Base-by-base conservation (phyloP, 2,113 vertebrate genomes). In the Elephantulus edwardii region DNA sequence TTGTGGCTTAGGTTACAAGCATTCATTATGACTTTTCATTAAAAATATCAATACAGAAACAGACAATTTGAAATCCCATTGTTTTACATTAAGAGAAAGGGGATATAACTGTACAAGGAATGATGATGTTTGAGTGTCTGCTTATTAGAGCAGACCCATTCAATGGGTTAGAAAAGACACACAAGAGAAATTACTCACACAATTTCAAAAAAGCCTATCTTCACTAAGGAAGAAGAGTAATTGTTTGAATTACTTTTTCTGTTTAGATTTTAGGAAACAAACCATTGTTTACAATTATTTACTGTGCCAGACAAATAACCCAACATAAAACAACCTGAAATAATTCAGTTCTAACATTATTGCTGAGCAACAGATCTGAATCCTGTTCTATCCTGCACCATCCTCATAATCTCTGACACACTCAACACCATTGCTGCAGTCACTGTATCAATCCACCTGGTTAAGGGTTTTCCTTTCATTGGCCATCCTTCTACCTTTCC, bases 241-340 rank as follows among this genome's bases (percentile, higher is more conserved):
- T 9, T 83, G 24, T 13, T 75, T 62, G 74, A 83, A 50, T 78
- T 92, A 78, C 16, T 60, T 64, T 60, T 58, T 50, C 22, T 40
- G 71, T 0, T 72, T 2, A 8, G 62, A 80, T 92, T 90, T 78
- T 9, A 78, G 58, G 48, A 93, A 91, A 54, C 11, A 66, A 77
- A 79, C 9, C 72, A 7, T 78, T 91, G 40, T 89, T 86, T 71
- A 62, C 58, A 79, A 90, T 20, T 74, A 88, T 58, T 50, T 46
- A 28, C 46, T 12, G 62, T 82, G 1, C 2, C 86, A 78, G 40
- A 83, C 64, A 81, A 89, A 75, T 74, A 64, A 82, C 35, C 70
- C 48, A 46, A 2, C 81, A 24, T 62, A 85, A 76, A 81, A 77
- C n/a, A n/a, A n/a, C n/a, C n/a, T n/a, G n/a, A n/a, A n/a, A n/a